phyloP scores from a whole-genome alignment of 2,113 vertebrate genomes.

The Physeter macrocephalus region DNA sequence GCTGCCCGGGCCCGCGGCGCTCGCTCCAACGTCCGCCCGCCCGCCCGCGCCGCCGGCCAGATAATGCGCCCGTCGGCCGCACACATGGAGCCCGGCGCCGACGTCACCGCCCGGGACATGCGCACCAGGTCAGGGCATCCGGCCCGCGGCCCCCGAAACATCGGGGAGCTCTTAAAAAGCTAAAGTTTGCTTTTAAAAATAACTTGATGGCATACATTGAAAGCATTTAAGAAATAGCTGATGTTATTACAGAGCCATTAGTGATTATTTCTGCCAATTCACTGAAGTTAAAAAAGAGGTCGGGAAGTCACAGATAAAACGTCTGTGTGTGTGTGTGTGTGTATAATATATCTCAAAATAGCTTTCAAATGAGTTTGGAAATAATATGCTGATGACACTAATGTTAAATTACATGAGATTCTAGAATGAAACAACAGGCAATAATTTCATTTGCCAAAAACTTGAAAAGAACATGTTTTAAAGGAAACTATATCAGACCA shows the following conservation, averaged over 20 bases:
- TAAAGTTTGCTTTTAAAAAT: slow-evolving; percentile 1
- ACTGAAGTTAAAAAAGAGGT: neutral
- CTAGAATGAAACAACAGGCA: neutral
- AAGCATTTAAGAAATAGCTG: neutral
- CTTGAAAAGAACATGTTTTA: neutral
- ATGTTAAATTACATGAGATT: neutral
- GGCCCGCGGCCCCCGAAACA: too few species aligned
- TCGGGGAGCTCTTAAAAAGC: too few species aligned
- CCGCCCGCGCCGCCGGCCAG: too few species aligned
- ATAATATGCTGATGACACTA: neutral
- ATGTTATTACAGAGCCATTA: neutral
- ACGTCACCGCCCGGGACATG: too few species aligned
- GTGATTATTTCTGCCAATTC: neutral
- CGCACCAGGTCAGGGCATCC: too few species aligned
- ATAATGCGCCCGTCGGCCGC: too few species aligned
- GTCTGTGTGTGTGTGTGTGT: rapidly evolving
- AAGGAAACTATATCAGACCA: neutral
- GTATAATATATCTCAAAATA: neutral
- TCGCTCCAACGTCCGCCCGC: too few species aligned
- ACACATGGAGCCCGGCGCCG: too few species aligned
- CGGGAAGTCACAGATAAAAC: neutral
- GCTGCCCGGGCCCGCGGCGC: too few species aligned
- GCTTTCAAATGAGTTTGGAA: neutral
- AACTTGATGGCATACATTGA: neutral
- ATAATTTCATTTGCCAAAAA: neutral